Conservation (phyloP, 2,888 invertebrate species). For the Anaspis maculata region DNA sequence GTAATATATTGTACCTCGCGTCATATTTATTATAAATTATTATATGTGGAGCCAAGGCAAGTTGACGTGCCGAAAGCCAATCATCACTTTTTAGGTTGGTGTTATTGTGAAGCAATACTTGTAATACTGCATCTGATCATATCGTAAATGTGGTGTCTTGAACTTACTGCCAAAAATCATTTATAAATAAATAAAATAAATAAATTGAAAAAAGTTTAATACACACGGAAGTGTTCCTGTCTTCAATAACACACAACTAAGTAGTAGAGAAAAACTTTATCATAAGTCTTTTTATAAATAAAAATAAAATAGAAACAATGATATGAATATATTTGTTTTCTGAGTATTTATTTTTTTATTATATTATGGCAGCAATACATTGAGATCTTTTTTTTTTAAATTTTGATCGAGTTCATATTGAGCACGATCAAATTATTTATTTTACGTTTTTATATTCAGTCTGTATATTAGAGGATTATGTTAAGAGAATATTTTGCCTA, state of each 20-base stretch:
- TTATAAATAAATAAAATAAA: too few relatives aligned
- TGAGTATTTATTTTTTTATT: constrained; percentile 8
- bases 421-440: constrained; percentile 5
- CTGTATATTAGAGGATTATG: constrained; percentile 8
- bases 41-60: too few relatives aligned
- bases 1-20: too few relatives aligned
- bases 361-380: constrained; percentile 14
- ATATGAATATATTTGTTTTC: constrained; percentile 4
- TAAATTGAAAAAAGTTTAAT: constrained; percentile 13
- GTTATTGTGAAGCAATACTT: too few relatives aligned
- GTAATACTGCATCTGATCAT: constrained; percentile 23
- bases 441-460: constrained; percentile 6
- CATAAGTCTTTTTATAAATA: background rate
- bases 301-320: constrained; percentile 1
- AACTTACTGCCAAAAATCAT: constrained; percentile 29
- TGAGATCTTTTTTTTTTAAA: background rate
- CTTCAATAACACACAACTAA: too few relatives aligned
- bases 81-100: too few relatives aligned
- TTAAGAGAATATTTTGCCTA: constrained; percentile 15
- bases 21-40: too few relatives aligned
- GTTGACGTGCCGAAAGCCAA: too few relatives aligned
- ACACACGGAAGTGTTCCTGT: constrained; percentile 15
- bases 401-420: constrained; percentile 4
- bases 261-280: too few relatives aligned
- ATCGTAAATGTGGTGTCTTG: constrained; percentile 29